Conservation (phyloP, 2,888 invertebrate genomes). For the Eupithecia subumbrata region DNA sequence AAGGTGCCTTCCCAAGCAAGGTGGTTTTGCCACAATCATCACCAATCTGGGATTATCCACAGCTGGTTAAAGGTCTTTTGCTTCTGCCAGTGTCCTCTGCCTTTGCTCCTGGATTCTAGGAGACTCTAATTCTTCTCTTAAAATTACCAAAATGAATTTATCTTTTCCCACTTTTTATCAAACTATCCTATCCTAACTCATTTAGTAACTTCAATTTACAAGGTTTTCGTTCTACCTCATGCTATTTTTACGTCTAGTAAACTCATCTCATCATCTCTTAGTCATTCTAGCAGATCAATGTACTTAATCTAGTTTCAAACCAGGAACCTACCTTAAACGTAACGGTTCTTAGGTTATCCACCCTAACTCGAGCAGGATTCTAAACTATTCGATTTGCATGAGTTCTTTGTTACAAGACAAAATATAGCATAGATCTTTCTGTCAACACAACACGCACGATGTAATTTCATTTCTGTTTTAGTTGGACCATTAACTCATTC, state of each 20-base stretch:
- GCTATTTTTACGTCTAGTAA: not conserved
- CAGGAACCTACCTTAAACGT: not conserved
- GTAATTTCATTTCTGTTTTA: not conserved
- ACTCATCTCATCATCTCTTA: too few species aligned
- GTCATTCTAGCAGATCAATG: not conserved
- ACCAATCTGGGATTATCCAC: too few species aligned
- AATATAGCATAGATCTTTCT: not conserved
- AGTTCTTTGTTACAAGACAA: not conserved
- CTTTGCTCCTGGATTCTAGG: too few species aligned
- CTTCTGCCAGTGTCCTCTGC: too few species aligned
- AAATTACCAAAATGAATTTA: too few species aligned
- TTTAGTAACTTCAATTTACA: too few species aligned
- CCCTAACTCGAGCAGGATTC: constrained; percentile 20
- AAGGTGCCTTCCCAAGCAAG: too few species aligned
- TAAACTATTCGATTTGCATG: constrained; percentile 17
- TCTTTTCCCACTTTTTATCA: too few species aligned
- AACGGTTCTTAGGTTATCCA: constrained; percentile 29
- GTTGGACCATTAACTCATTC: not conserved
- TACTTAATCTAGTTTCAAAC: constrained; percentile 1
- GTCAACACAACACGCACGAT: not conserved
- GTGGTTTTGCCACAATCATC: too few species aligned
- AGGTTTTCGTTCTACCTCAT: not conserved
- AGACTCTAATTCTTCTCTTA: too few species aligned
- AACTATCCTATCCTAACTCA: too few species aligned
- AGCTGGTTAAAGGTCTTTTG: too few species aligned